Conservation (phyloP, 1,140 invertebrate genomes). For the Hermatobates lingyangjiaoensis region DNA sequence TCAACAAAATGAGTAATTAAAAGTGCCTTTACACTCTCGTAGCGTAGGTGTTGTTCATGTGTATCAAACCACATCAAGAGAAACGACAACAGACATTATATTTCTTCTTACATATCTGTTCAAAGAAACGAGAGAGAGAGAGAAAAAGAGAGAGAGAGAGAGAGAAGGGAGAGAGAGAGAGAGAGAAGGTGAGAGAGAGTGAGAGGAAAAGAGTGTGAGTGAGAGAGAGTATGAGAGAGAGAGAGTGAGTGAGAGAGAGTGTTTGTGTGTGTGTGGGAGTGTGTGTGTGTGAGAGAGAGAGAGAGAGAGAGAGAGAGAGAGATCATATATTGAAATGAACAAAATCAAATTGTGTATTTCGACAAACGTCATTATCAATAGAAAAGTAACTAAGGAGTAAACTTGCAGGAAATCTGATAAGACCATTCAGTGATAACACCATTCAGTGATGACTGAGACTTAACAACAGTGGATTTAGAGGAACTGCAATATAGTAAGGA, state of each 20-base stretch:
- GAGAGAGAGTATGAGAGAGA: constrained; percentile 4
- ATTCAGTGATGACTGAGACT: too few species aligned
- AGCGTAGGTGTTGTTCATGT: not conserved
- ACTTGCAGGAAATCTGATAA: too few species aligned
- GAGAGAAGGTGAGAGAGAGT: constrained; percentile 2
- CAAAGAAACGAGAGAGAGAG: not conserved
- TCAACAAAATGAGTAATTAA: not conserved
- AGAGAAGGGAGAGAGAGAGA: constrained; percentile 2
- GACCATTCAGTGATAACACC: too few species aligned
- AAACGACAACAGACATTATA: not conserved
- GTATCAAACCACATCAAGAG: not conserved
- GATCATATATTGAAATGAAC: constrained; percentile 1
- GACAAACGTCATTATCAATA: too few species aligned
- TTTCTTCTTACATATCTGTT: not conserved
- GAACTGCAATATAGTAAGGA: too few species aligned
- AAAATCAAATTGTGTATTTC: constrained; percentile 3
- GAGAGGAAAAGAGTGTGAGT: constrained; percentile 4
- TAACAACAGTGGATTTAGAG: too few species aligned
- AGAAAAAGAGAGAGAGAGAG: not conserved
- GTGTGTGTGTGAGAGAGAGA: not conserved
- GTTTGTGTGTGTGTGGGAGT: not conserved
- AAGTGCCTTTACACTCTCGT: not conserved
- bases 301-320: constrained; percentile 8
- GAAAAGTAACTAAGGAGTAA: too few species aligned
- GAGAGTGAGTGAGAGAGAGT: constrained; percentile 1